Base-by-base conservation (phyloP, 1,140 invertebrate species). In the Tetragnatha versicolor region DNA sequence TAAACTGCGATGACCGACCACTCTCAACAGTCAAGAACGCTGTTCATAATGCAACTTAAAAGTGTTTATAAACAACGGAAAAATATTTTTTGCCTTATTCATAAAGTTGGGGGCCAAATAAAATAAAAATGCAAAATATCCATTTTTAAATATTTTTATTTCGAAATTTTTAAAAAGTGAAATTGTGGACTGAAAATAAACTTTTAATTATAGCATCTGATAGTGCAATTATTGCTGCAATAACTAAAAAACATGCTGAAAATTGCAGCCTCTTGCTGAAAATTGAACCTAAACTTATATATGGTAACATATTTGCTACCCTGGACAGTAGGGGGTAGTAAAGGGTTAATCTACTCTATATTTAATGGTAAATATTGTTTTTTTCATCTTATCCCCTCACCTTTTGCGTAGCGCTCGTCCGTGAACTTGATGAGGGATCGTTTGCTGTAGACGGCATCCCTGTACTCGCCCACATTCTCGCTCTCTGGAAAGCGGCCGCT, bases 401-500 rank as follows among this genome's bases (percentile, higher is more conserved):
- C 89, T 88, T 80, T 66, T 25, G 78, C 73, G 76, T 73, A 83
- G 17, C 82, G 72, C 42, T 75, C 77, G 51, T 82, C 82, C 66
- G 81, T 79, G 9, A 42, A 68, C 5, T 80, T 77, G 6, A 81
- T 90, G 87, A 98, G 89, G 85, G 98, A 94, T 9, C 94, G 89
- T 17, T 92, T 92, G 42, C 91, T 91, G 83, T 94, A 92, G 14
- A 98, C 89, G 83, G 95, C 89, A 79, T 94, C 88, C 80, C 91
- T 92, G 85, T 98, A 97, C 86, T 98, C 95, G 81, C 94, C 92
- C 78, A 98, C 92, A 83, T 90, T 92, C 63, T 91, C 89, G 42
- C 92, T 95, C 84, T 97, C 93, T 0, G 96, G 96, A 76, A 97
- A 89, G 80, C 95, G 91, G 66, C 94, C 94, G 39, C 94, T 95